Evolutionary conservation across 2,113 vertebrate genomes (phyloP).

Genomic region (Mus pahari): DNA sequence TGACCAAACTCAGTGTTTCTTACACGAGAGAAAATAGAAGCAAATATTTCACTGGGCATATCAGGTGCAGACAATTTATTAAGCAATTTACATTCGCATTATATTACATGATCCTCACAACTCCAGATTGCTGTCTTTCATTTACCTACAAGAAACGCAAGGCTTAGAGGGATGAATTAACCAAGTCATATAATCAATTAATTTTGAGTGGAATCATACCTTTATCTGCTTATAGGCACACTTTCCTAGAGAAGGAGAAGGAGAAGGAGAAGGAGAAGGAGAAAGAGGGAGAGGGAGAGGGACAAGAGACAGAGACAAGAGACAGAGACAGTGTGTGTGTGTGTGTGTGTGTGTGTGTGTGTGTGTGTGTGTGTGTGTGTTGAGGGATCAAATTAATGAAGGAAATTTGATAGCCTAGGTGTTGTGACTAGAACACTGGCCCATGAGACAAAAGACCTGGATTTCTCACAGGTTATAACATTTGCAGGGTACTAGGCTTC

Average conservation of each 20-base stretch:
- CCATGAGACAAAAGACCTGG: neutral
- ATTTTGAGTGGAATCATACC: constrained; percentile 7
- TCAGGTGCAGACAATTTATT: neutral
- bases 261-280: neutral
- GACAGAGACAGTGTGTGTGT: neutral
- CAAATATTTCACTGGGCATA: neutral
- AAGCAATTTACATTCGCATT: neutral
- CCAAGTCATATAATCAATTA: neutral
- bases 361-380: neutral
- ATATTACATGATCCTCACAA: constrained; percentile 33
- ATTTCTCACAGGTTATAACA: neutral
- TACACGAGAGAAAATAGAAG: neutral
- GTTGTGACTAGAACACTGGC: neutral
- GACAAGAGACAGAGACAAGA: neutral
- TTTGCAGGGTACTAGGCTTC: neutral
- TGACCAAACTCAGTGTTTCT: neutral
- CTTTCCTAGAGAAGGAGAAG: constrained; percentile 19
- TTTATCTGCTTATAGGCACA: neutral
- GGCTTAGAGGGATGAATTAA: neutral
- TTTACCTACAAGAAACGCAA: neutral
- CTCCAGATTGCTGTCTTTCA: neutral
- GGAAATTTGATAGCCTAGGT: neutral
- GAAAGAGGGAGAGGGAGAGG: neutral
- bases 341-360: neutral
- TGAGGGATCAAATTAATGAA: constrained; percentile 32